Base-by-base conservation (phyloP, 1,140 invertebrate genomes). In the Drosophila paulistorum region DNA sequence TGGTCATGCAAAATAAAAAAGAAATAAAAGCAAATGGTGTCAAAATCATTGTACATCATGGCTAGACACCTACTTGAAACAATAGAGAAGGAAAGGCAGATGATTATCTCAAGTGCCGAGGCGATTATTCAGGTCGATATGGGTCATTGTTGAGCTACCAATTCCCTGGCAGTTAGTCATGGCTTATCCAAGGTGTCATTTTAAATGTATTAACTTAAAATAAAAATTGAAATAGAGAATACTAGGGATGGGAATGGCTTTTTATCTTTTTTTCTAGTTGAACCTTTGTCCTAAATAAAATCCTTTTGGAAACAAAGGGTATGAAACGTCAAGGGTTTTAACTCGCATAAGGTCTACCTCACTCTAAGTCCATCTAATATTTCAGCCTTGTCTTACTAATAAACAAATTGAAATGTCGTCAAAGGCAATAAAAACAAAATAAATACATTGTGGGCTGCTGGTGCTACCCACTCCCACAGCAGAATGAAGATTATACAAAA, bases 11-110 rank as follows among this genome's bases (percentile, higher is more conserved):
- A 17, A 48, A 17, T 17, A 48, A 48, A 7, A 48, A 48, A 6
- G 14, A 9, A 23, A 51, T 3, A 11, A 51, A 51, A 51, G 7
- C 48, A 64, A 60, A 64, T 69, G 60, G 35, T 76, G 74, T 54
- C 74, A 74, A 76, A 75, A 75, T 68, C 45, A 51, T 23, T 51
- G 45, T 5, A 11, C 9, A 51, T 23, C 45, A 17, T 48, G 14
- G 14, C 17, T 51, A 20, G 45, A 20, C 45, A 51, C 45, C 45
- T 23, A 51, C 45, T 23, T 3, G 10, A 23, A 51, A 51, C 45
- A 11, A 9, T 23, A 4, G 17, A 23, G 37, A 23, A 23, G 10
- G 45, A 20, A 17, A 23, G 45, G 17, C 17, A 14, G 7, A 23
- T 51, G 45, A 51, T 51, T 11, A 48, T 48, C 45, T 48, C 2